Evolutionary conservation across 1,140 invertebrate species (phyloP).

Genomic region (Calephelis nemesis): DNA sequence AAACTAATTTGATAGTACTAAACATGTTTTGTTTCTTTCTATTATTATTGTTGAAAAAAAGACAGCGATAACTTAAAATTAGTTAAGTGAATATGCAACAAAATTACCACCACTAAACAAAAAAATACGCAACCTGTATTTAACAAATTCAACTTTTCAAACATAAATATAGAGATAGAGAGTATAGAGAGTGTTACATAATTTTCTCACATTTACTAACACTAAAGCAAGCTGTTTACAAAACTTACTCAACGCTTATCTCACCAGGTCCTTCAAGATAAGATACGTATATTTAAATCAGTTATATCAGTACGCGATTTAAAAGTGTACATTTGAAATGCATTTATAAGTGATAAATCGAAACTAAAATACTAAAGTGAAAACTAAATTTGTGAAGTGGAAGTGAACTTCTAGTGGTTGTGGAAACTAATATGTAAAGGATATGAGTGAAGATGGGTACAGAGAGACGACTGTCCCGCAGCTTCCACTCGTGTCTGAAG

Average conservation of each 20-base stretch:
- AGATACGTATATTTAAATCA: constrained; percentile 27
- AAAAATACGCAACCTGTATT: background rate
- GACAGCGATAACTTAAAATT: too few species aligned
- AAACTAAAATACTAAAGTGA: background rate
- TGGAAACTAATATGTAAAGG: constrained; percentile 34
- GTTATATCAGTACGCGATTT: constrained; percentile 8
- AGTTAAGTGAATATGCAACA: too few species aligned
- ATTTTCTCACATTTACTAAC: constrained; percentile 12
- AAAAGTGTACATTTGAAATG: constrained; percentile 16
- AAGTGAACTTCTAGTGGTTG: constrained; percentile 8
- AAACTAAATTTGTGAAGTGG: background rate
- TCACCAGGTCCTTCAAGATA: constrained; percentile 25
- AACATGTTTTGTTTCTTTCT: too few species aligned
- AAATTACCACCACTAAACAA: background rate
- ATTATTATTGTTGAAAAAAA: too few species aligned
- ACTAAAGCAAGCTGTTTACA: constrained; percentile 18
- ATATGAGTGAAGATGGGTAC: constrained; percentile 81
- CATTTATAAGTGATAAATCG: constrained; percentile 11
- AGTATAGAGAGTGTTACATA: background rate
- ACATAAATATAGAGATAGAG: too few species aligned
- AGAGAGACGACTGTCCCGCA: constrained; percentile 82
- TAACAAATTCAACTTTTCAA: background rate
- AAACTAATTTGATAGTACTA: too few species aligned
- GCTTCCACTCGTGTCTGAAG: constrained; percentile 83
- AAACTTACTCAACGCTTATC: constrained; percentile 14